Conservation (phyloP, 2,888 invertebrate genomes). For the Cetonia aurata region DNA sequence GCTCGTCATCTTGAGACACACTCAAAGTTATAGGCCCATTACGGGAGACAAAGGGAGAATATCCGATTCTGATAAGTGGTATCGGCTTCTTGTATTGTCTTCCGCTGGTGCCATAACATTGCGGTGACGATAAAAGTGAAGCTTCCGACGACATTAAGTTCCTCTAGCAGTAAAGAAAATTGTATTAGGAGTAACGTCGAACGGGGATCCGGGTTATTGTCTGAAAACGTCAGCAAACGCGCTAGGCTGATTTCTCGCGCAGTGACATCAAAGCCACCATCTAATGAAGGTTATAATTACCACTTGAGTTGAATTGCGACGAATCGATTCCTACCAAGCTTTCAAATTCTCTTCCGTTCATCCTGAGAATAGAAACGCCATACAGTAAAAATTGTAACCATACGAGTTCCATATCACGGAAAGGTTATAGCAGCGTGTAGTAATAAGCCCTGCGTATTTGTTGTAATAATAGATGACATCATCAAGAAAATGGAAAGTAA, state of each 20-base stretch:
- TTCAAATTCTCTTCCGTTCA: too few species aligned
- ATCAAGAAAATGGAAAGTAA: too few species aligned
- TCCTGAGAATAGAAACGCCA: background rate
- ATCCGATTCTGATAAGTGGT: slow-evolving; percentile 42
- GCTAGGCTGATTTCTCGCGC: slow-evolving; percentile 15
- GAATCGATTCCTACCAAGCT: slow-evolving; percentile 2
- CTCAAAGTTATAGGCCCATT: slow-evolving; percentile 27
- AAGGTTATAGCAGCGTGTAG: too few species aligned
- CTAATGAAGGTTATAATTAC: slow-evolving; percentile 38
- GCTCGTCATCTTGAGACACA: slow-evolving; percentile 8
- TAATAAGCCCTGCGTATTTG: too few species aligned
- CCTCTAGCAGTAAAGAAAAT: slow-evolving; percentile 27
- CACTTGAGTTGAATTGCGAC: slow-evolving; percentile 22
- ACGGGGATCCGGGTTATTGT: slow-evolving; percentile 27
- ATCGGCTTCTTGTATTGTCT: slow-evolving; percentile 38
- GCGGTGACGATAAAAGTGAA: slow-evolving; percentile 27
- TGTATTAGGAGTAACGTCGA: slow-evolving; percentile 36
- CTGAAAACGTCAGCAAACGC: slow-evolving; percentile 17
- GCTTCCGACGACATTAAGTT: slow-evolving; percentile 34
- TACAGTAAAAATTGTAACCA: too few species aligned
- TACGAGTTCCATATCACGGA: too few species aligned
- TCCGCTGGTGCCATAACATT: slow-evolving; percentile 13
- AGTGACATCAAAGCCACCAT: slow-evolving; percentile 19
- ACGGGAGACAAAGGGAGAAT: slow-evolving; percentile 28
- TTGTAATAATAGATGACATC: too few species aligned